These are phyloP conservation scores for Distichodus sexfasciatus DNA, from an alignment of 2,797 vertebrate genomes.

Conservation along the genomic window DNA sequence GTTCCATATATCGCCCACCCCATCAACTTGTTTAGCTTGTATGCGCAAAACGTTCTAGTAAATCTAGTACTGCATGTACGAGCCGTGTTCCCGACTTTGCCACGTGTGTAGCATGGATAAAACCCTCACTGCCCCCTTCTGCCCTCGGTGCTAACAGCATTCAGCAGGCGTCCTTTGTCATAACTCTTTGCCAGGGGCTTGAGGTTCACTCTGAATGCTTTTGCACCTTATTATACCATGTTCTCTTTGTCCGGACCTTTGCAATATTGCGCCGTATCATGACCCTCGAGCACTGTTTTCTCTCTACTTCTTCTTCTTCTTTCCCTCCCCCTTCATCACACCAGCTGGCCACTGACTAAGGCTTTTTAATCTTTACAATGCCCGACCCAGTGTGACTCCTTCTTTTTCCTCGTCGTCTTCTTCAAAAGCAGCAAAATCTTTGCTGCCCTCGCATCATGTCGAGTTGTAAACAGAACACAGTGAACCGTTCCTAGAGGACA, in stretches of 20 bases:
- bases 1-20: too few species aligned
- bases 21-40: too few species aligned
- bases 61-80: too few species aligned
- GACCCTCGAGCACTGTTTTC: not conserved
- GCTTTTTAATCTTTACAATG: not conserved
- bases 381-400: not conserved
- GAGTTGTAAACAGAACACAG: too few species aligned
- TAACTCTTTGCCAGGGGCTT: not conserved
- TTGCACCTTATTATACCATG: not conserved
- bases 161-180: not conserved
- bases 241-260: not conserved
- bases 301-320: too few species aligned
- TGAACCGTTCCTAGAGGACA: too few species aligned
- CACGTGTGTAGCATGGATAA: too few species aligned
- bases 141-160: not conserved
- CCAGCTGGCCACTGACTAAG: not conserved
- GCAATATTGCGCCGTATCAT: not conserved
- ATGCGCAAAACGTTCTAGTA: too few species aligned
- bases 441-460: too few species aligned
- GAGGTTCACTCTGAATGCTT: not conserved
- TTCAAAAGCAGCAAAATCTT: not conserved
- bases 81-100: too few species aligned
- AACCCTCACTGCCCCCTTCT: too few species aligned
- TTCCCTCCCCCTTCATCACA: not conserved
- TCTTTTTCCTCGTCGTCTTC: too few species aligned